A percentile compares a stretch with the other conserved stretches of the same genome.
Evolutionary conservation across 1,140 invertebrate genomes (phyloP).

Genomic region (Ridgeia piscesae): DNA sequence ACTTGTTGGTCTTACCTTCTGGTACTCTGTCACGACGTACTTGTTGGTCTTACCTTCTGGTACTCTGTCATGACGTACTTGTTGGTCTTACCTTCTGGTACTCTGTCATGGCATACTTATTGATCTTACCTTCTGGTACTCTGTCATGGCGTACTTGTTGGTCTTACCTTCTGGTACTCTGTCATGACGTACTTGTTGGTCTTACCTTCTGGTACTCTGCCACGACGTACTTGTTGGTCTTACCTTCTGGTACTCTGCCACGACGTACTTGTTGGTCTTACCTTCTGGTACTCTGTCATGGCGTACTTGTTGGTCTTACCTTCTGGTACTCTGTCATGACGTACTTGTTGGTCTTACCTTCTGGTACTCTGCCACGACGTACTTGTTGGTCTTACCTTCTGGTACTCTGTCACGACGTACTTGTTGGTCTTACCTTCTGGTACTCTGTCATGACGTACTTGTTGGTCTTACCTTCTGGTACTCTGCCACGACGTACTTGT

Average conservation of each 20-base stretch:
- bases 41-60: neutral
- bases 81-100: neutral
- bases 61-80: neutral
- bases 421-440: constrained; percentile 23
- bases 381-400: neutral
- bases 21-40: neutral
- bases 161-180: neutral
- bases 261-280: neutral
- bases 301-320: neutral
- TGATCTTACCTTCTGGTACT: neutral
- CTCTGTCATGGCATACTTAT: neutral
- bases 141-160: neutral
- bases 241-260: constrained; percentile 9
- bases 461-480: neutral
- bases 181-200: neutral
- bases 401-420: neutral
- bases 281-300: neutral
- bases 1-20: constrained; percentile 58
- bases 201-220: neutral
- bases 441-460: constrained; percentile 60
- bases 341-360: neutral
- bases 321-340: neutral
- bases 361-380: neutral
- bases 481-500: neutral
- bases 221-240: neutral